Base-by-base conservation (phyloP, 2,888 invertebrate species). In the Tineola bisselliella region DNA sequence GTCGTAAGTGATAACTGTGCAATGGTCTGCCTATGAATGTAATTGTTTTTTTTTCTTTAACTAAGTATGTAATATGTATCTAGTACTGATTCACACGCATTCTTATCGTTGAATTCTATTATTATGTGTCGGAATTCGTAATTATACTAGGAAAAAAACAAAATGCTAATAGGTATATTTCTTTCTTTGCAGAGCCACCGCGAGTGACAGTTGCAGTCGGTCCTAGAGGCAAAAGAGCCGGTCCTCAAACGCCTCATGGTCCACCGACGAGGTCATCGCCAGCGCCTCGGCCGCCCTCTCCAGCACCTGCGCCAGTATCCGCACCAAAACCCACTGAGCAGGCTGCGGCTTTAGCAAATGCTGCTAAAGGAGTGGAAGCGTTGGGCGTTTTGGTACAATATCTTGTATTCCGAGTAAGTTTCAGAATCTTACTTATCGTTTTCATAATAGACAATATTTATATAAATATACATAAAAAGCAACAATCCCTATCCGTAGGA, bases 351-450 rank as follows among this genome's bases (percentile, higher is more conserved):
- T 77, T 88, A 18, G 84, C 88, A 64, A 88, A 88, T 65, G 86
- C 88, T 59, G 82, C 92, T 58, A 90, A 91, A 68, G 92, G 93
- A 62, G 90, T 94, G 61, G 93, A 96, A 79, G 96, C 95, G 48
- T 89, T 97, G 70, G 93, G 94, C 63, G 91, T 94, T 65, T 90
- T 96, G 65, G 91, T 96, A 67, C 93, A 95, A 78, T 94, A 96
- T 83, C 89, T 96, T 74, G 93, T 93, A 69, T 90, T 90, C 76
- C 90, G 91, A 77, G 92, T 92, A 79, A 90, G 91, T 89, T 54
- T 48, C n/a, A 38, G 25, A 38, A 38, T 38, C 8, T 66, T 59
- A 12, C 8, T 44, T 13, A 33, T 10, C n/a, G n/a, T n/a, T n/a
- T n/a, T n/a, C n/a, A n/a, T n/a, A n/a, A n/a, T n/a, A n/a, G n/a